Conservation (phyloP, 2,888 invertebrate genomes). For the Quadroppia sp. region DNA sequence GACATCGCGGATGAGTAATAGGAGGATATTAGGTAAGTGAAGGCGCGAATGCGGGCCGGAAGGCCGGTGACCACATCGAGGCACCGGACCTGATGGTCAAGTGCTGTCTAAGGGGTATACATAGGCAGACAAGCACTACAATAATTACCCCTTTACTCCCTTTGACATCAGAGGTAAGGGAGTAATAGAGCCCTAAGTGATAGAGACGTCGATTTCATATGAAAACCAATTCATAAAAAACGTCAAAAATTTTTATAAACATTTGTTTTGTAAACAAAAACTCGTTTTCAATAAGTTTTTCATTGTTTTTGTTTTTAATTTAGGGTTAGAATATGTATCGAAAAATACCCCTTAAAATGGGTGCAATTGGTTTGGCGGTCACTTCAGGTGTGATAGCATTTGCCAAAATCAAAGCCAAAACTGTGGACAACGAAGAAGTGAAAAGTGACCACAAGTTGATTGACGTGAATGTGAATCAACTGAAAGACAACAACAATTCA, state of each 20-base stretch:
- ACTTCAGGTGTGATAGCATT: not conserved
- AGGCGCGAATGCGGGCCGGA: too few relatives aligned
- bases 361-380: not conserved
- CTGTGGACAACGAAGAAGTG: not conserved
- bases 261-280: not conserved
- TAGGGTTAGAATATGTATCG: not conserved
- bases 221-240: not conserved
- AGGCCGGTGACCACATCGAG: too few relatives aligned
- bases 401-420: slow-evolving; percentile 1
- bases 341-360: not conserved
- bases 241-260: not conserved
- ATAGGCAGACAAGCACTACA: too few relatives aligned
- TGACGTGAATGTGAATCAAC: not conserved
- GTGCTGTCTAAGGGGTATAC: too few relatives aligned
- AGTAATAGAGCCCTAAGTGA: not conserved
- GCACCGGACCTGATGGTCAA: too few relatives aligned
- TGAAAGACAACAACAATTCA: not conserved
- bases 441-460: not conserved
- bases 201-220: not conserved
- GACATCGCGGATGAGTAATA: too few relatives aligned
- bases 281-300: too few relatives aligned
- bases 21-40: too few relatives aligned
- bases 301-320: too few relatives aligned
- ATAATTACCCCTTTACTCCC: too few relatives aligned
- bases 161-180: too few relatives aligned